Evolutionary conservation across 1,140 invertebrate species (phyloP).

Genomic region (Brachionus calyciflorus): DNA sequence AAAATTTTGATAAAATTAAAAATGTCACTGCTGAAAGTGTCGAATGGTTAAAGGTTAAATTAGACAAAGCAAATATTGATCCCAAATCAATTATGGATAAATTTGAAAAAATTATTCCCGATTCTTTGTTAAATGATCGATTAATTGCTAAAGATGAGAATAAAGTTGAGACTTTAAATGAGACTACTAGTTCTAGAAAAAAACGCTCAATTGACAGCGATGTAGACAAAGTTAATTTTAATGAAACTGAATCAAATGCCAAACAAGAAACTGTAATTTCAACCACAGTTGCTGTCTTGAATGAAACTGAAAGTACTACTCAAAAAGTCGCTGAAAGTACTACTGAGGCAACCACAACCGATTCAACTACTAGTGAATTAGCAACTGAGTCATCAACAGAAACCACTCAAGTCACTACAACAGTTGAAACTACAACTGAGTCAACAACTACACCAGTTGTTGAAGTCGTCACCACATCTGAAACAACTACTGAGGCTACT

Average conservation of each 20-base stretch:
- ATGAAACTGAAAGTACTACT: too few relatives aligned
- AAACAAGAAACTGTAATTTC: background rate
- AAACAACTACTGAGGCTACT: slow-evolving; percentile 12
- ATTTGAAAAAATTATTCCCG: background rate
- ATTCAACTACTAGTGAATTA: too few relatives aligned
- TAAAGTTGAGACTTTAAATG: slow-evolving; percentile 1
- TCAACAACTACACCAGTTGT: background rate
- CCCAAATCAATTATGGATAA: background rate
- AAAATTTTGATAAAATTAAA: slow-evolving; percentile 21
- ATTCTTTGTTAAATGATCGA: slow-evolving; percentile 7
- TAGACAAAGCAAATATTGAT: background rate
- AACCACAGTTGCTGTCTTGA: background rate
- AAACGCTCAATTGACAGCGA: background rate
- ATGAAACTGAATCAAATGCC: background rate
- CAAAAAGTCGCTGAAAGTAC: too few relatives aligned
- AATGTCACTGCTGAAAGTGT: background rate
- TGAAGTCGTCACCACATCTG: background rate
- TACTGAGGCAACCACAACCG: too few relatives aligned
- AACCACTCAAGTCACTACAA: background rate
- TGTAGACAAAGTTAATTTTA: background rate
- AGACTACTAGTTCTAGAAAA: background rate
- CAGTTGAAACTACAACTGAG: background rate
- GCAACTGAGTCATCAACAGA: background rate
- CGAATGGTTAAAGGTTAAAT: slow-evolving; percentile 1
- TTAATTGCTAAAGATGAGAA: slow-evolving; percentile 29